phyloP scores from a whole-genome alignment of 2,113 vertebrate genomes.

The Columba janthina region DNA sequence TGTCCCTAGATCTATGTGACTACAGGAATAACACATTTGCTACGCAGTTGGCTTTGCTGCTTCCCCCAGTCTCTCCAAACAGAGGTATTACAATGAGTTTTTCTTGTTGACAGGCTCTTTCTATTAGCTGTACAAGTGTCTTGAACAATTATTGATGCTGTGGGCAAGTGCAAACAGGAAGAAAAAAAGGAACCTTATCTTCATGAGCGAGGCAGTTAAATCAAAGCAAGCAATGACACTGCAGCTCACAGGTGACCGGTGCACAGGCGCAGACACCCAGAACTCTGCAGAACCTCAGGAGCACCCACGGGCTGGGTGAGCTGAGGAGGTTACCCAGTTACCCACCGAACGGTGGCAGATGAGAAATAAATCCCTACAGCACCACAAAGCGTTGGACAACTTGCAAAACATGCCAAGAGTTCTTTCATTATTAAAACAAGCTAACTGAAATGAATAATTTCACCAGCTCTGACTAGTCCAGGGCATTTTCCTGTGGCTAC shows the following conservation, averaged over 20 bases:
- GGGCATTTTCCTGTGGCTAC: neutral
- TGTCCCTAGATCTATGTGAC: neutral
- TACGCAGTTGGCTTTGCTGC: neutral
- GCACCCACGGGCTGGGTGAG: neutral
- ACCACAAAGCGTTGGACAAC: neutral
- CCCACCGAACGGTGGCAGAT: neutral
- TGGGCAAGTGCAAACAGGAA: neutral
- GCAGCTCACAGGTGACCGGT: neutral
- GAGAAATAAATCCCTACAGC: neutral
- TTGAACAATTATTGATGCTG: constrained; percentile 28
- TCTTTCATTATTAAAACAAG: neutral
- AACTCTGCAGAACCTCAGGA: neutral
- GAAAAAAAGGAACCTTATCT: neutral
- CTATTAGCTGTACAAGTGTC: constrained; percentile 3
- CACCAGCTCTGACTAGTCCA: neutral
- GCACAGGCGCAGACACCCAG: neutral
- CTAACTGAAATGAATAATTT: neutral
- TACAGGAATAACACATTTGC: neutral
- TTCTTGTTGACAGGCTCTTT: constrained; percentile 9
- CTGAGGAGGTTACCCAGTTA: neutral
- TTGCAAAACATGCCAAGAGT: neutral
- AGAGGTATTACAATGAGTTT: neutral
- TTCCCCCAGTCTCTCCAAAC: neutral
- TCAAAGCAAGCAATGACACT: neutral
- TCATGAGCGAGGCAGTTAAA: neutral